A percentile compares a stretch with the other conserved stretches of the same genome.
phyloP scores from a whole-genome alignment of 2,113 vertebrate species.

The Anhinga rufa region DNA sequence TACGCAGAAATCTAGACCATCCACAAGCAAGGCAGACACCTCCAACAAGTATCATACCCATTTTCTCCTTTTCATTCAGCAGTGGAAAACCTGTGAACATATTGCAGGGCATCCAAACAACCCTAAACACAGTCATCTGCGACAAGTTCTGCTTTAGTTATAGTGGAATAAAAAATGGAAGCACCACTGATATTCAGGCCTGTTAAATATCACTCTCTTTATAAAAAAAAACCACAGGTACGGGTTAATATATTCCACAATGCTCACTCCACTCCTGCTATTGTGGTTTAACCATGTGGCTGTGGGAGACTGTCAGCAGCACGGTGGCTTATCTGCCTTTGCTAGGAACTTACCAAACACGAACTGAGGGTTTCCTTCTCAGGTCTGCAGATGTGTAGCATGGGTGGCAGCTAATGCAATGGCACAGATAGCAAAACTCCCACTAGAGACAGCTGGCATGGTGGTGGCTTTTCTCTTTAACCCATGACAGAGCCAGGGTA shows the following conservation, averaged over 20 bases:
- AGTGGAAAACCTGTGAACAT: slow-evolving; percentile 11
- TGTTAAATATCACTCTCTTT: background rate
- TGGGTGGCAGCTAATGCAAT: background rate
- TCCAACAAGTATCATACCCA: background rate
- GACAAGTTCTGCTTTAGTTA: background rate
- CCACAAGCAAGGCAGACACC: background rate
- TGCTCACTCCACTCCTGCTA: background rate
- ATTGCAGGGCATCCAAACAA: background rate
- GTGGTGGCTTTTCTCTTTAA: background rate
- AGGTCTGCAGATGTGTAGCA: background rate
- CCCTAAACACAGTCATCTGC: background rate
- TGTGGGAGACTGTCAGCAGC: background rate
- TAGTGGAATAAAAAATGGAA: background rate
- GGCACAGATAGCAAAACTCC: background rate
- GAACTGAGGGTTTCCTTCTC: background rate
- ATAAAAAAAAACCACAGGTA: background rate
- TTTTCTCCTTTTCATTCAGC: slow-evolving; percentile 4
- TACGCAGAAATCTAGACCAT: background rate
- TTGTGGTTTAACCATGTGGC: background rate
- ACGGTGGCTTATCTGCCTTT: background rate
- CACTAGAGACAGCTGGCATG: background rate
- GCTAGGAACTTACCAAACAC: background rate
- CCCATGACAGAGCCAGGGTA: background rate
- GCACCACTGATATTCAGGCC: background rate
- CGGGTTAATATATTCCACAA: background rate